phyloP scores from a whole-genome alignment of 2,113 vertebrate genomes.

The Brachyistius frenatus region DNA sequence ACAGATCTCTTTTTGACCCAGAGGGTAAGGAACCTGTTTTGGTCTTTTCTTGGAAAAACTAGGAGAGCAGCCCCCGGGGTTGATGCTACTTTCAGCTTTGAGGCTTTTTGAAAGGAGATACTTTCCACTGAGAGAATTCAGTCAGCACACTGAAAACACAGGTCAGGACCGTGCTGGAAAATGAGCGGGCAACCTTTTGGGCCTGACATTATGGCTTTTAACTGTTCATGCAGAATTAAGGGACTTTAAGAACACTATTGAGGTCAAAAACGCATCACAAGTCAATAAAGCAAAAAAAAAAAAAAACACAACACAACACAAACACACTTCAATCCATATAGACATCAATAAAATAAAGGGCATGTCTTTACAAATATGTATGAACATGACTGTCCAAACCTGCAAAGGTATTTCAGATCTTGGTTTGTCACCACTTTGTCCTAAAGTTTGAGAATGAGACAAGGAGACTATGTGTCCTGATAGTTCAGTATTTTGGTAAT shows the following conservation, averaged over 20 bases:
- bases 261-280: background rate
- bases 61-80: conserved; percentile 8
- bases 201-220: conserved; percentile 18
- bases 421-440: no score
- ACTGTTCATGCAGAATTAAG: conserved; percentile 12
- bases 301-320: conserved; percentile 6
- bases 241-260: conserved; percentile 2
- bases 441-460: background rate
- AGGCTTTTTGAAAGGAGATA: conserved; percentile 2
- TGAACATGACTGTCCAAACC: background rate
- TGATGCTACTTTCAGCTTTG: conserved; percentile 20
- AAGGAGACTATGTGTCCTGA: background rate
- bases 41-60: conserved; percentile 14
- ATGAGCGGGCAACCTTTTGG: conserved; percentile 12
- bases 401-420: background rate
- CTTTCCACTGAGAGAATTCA: background rate
- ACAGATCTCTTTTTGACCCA: conserved; percentile 44
- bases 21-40: conserved; percentile 19
- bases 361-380: background rate
- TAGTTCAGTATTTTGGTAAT: background rate
- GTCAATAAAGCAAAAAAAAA: conserved; percentile 28
- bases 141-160: conserved; percentile 29
- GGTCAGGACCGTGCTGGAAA: conserved; percentile 15
- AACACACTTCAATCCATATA: conserved; percentile 26
- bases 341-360: conserved; percentile 10